Evolutionary conservation across 2,888 invertebrate genomes (phyloP), one percentile per base, ranked within the genome.

Genomic region (Lydus trimaculatus): DNA sequence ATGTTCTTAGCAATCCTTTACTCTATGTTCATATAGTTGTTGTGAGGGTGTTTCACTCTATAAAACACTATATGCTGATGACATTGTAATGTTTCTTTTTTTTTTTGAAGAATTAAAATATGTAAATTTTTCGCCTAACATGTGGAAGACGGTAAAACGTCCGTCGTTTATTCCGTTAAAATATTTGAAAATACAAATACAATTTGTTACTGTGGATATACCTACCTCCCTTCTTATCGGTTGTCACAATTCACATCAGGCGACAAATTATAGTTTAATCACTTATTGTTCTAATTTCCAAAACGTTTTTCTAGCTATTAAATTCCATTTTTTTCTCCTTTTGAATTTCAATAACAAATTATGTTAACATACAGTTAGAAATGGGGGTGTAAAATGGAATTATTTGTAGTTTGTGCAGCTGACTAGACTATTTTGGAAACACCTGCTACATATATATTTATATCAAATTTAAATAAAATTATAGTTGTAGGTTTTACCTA

Each of bases 91-190:
- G 6, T 13, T 15, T n/a, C n/a, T n/a, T n/a, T n/a, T n/a, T n/a
- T n/a, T 1, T 9, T 9, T 20, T 48, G 0, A 17, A 43, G 20
- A 31, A 61, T 28, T 56, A 28, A n/a, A 63, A 61, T 69, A 69
- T 65, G 65, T 60, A 65, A 69, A 69, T 66, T 58, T 52, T 63
- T 61, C 39, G 17, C n/a, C 23, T 39, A 66, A 67, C 73, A 73
- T 73, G 71, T 73, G 73, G 73, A 63, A 69, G 61, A 70, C 73
- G 73, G 65, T 69, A 66, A 58, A 52, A 58, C 31, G 58, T 63
- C 63, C 67, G 67, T 69, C 68, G 66, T 65, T 64, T 39, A 36
- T 20, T 62, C 36, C 56, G 66, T 62, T 58, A 58, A 58, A 58
- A 62, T 23, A 36, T 33, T 25, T 31, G 60, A 11, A 31, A 31